Percentiles rank a stretch among this genome's conserved stretches.
Evolutionary conservation across 2,113 vertebrate species (phyloP).

Genomic region (Rostratula benghalensis): DNA sequence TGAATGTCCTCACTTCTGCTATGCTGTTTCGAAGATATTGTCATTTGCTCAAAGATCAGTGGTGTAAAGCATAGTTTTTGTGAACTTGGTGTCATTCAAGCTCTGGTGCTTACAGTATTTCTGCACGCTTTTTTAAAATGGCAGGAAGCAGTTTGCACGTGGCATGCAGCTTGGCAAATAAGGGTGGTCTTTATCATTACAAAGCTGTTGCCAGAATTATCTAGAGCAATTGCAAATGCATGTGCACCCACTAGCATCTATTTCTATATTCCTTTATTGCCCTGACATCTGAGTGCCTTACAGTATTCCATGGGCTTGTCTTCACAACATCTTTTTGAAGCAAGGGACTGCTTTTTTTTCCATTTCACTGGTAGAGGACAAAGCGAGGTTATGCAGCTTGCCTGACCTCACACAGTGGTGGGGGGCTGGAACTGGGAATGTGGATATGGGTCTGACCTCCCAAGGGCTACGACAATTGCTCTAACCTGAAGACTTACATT

Average conservation of each 20-base stretch:
- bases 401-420: rapidly evolving
- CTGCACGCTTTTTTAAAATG: neutral
- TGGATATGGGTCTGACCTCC: neutral
- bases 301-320: neutral
- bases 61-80: neutral
- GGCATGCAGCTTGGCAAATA: neutral
- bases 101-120: neutral
- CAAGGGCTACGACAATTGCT: neutral
- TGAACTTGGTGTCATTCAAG: neutral
- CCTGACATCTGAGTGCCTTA: neutral
- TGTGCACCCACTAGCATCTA: neutral
- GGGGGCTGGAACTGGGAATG: neutral
- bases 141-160: neutral
- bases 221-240: neutral
- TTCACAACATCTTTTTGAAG: neutral
- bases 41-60: neutral
- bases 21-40: neutral
- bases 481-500: rapidly evolving
- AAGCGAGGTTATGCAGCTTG: neutral
- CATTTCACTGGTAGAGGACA: neutral
- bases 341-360: neutral
- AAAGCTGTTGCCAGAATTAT: neutral
- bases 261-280: neutral
- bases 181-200: neutral
- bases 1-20: neutral